A percentile compares a stretch with the other conserved stretches of the same genome.
Evolutionary conservation across 2,113 vertebrate species (phyloP).

Genomic region (Oncorhynchus clarkii): DNA sequence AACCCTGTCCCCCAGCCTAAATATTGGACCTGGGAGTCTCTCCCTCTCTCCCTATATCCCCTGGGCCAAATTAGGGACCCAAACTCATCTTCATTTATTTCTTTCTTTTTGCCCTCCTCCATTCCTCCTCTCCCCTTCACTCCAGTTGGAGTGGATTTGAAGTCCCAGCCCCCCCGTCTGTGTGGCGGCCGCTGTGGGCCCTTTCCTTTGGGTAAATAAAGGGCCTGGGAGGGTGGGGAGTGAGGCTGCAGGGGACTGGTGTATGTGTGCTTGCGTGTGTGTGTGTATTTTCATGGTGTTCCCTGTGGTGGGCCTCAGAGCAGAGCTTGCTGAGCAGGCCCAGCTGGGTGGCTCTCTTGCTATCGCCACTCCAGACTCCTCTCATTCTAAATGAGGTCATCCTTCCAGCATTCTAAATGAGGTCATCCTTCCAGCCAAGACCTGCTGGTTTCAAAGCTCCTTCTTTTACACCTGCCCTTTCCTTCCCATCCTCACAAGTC

Average conservation of each 20-base stretch:
- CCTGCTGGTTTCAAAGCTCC: constrained; percentile 76
- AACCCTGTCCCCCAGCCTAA: not conserved
- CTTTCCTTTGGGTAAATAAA: constrained; percentile 47
- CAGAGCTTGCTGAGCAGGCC: constrained; percentile 45
- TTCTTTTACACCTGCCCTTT: constrained; percentile 69
- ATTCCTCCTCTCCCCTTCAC: constrained; percentile 35
- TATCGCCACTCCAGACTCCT: constrained; percentile 32
- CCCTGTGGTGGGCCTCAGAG: constrained; percentile 60
- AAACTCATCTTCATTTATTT: not conserved
- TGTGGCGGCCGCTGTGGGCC: not conserved
- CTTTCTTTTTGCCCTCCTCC: not conserved
- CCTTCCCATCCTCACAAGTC: constrained; percentile 18
- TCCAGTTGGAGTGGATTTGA: constrained; percentile 35
- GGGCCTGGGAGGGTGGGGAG: constrained; percentile 32
- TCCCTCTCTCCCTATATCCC: not conserved
- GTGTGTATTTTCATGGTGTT: constrained; percentile 30
- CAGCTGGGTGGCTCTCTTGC: constrained; percentile 52
- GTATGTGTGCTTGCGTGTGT: constrained; percentile 43
- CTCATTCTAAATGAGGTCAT: constrained; percentile 78
- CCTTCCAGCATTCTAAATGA: constrained; percentile 76
- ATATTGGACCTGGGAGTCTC: constrained; percentile 13
- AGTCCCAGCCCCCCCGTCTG: not conserved
- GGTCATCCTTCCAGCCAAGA: constrained; percentile 71
- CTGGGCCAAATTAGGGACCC: constrained; percentile 48
- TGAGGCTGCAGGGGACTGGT: constrained; percentile 22